A percentile compares a stretch with the other conserved stretches of the same genome.
These are phyloP conservation scores for Tautogolabrus adspersus DNA, from an alignment of 2,113 vertebrate species.

Conservation along the genomic window DNA sequence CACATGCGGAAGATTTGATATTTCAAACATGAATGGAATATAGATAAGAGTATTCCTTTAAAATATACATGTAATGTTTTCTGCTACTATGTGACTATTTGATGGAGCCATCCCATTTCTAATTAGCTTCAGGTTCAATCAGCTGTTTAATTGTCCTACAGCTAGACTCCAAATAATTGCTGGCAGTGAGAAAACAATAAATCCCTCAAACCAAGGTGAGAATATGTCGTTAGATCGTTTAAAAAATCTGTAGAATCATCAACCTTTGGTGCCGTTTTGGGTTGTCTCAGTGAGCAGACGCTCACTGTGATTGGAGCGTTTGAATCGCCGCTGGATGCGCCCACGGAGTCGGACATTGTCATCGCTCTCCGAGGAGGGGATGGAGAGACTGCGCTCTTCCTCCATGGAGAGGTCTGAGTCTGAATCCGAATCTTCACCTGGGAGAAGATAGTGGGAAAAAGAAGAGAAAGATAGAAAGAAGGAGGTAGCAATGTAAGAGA, in stretches of 20 bases:
- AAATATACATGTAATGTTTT: not conserved
- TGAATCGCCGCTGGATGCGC: slow-evolving; percentile 93
- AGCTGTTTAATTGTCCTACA: not conserved
- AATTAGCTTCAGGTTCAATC: not conserved
- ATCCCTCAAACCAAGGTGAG: not conserved
- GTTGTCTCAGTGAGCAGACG: slow-evolving; percentile 91
- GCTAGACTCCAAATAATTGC: not conserved
- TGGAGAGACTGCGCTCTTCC: slow-evolving; percentile 95
- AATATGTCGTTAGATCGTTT: not conserved
- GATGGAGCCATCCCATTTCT: not conserved
- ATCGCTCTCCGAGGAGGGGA: slow-evolving; percentile 96
- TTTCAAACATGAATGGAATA: too few relatives aligned
- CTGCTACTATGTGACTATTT: not conserved
- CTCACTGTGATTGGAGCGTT: slow-evolving; percentile 92
- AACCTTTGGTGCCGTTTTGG: slow-evolving; percentile 92
- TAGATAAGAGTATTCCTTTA: not conserved
- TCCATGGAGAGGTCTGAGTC: slow-evolving; percentile 97
- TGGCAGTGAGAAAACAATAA: not conserved
- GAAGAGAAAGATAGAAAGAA: not conserved
- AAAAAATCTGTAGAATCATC: rapidly evolving
- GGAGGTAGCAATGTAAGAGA: not conserved
- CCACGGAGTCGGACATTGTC: slow-evolving; percentile 93
- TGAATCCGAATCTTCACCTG: slow-evolving; percentile 95
- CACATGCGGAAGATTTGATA: too few relatives aligned
- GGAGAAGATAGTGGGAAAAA: not conserved